Evolutionary conservation across 2,888 invertebrate species (phyloP).

Genomic region (Lycophotia porphyrea): DNA sequence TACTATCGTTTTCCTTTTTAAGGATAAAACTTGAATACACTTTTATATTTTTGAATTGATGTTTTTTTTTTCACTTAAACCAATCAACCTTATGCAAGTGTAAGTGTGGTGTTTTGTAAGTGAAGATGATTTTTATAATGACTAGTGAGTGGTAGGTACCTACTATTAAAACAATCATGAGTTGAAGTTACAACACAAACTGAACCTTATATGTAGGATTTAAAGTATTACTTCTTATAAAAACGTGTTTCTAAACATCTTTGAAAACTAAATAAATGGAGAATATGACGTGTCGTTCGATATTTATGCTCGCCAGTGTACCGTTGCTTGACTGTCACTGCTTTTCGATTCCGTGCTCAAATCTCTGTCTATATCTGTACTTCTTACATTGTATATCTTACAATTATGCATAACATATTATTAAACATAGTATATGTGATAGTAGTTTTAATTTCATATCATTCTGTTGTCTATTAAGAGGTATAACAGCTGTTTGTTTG

Average conservation of each 20-base stretch:
- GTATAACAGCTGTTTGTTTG: slow-evolving; percentile 49
- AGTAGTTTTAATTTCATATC: slow-evolving; percentile 61
- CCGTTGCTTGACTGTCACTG: slow-evolving; percentile 64
- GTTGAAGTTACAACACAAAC: not conserved
- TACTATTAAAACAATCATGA: not conserved
- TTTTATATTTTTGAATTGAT: slow-evolving; percentile 2
- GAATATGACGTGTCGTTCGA: slow-evolving; percentile 39
- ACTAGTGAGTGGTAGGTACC: not conserved
- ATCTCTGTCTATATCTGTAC: slow-evolving; percentile 47
- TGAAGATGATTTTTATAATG: not conserved
- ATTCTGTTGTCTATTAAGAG: slow-evolving; percentile 48
- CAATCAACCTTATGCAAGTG: not conserved
- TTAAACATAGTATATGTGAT: slow-evolving; percentile 65
- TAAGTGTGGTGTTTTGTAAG: too few relatives aligned
- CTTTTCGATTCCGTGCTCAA: slow-evolving; percentile 66
- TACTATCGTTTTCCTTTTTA: slow-evolving; percentile 21
- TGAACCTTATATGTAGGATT: not conserved
- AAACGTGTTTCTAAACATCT: not conserved
- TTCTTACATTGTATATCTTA: slow-evolving; percentile 31
- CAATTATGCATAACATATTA: slow-evolving; percentile 43
- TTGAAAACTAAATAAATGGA: not conserved
- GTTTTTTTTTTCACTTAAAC: not conserved
- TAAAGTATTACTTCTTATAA: not conserved
- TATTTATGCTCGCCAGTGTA: slow-evolving; percentile 60
- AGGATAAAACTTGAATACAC: slow-evolving; percentile 32